Conservation (phyloP, 2,113 vertebrate genomes). For the Caretta caretta region DNA sequence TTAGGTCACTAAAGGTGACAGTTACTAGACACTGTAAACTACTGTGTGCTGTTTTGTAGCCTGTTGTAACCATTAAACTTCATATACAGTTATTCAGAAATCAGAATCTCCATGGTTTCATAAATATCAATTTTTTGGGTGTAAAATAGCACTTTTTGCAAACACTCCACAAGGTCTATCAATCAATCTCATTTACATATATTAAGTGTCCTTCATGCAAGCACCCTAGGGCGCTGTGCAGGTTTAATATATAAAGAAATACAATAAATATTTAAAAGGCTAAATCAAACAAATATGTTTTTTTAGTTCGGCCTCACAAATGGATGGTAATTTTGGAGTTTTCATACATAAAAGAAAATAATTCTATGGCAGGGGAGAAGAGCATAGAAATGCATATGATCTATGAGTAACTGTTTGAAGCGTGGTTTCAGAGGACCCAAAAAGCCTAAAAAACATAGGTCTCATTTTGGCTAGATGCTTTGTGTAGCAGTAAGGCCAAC, state of each 20-base stretch:
- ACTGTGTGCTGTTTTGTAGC: neutral
- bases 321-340: conserved; percentile 23
- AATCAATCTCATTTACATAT: conserved; percentile 47
- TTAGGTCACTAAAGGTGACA: neutral
- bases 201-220: conserved; percentile 43
- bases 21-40: conserved; percentile 42
- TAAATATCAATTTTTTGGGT: conserved; percentile 13
- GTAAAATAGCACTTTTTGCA: conserved; percentile 40
- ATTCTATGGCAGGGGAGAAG: neutral
- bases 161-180: conserved; percentile 36
- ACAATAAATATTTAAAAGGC: conserved; percentile 59
- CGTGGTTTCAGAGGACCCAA: neutral
- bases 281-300: conserved; percentile 47
- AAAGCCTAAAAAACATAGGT: neutral
- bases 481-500: neutral
- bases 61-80: conserved; percentile 1
- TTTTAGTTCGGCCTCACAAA: conserved; percentile 30
- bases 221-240: neutral
- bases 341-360: conserved; percentile 47
- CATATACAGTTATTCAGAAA: conserved; percentile 36
- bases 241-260: conserved; percentile 43
- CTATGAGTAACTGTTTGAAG: conserved; percentile 3
- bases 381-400: neutral
- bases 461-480: neutral
- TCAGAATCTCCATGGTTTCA: conserved; percentile 22